phyloP scores from a whole-genome alignment of 2,888 invertebrate genomes.

The Diploptera punctata region DNA sequence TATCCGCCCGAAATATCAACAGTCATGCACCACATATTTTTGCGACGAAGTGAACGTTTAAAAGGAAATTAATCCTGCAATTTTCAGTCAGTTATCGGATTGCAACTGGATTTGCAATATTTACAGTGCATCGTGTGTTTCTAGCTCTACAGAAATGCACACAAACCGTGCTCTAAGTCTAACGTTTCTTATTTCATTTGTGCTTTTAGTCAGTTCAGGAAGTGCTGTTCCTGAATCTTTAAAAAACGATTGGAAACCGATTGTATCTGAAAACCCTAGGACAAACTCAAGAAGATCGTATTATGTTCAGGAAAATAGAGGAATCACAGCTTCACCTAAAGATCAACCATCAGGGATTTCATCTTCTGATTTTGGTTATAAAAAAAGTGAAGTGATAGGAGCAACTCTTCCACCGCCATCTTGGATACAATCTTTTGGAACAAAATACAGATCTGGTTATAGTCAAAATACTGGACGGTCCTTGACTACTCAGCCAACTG shows the following conservation, averaged over 20 bases:
- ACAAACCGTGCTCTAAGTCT: background rate
- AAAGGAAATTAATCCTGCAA: background rate
- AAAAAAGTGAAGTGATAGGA: too few relatives aligned
- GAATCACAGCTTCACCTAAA: too few relatives aligned
- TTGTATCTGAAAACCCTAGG: too few relatives aligned
- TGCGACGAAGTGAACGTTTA: background rate
- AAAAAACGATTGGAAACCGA: background rate
- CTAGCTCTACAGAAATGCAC: background rate
- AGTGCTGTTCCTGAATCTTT: background rate
- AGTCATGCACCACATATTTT: slow-evolving; percentile 35
- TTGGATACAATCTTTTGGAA: too few relatives aligned
- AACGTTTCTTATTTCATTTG: background rate
- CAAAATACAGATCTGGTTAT: too few relatives aligned
- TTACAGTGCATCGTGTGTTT: background rate
- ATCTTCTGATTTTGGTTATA: too few relatives aligned
- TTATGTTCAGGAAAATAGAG: too few relatives aligned
- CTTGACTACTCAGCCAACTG: too few relatives aligned
- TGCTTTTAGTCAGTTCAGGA: background rate
- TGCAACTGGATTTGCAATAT: background rate
- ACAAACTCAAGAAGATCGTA: too few relatives aligned
- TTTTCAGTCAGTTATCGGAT: background rate
- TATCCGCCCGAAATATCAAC: background rate
- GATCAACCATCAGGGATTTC: too few relatives aligned
- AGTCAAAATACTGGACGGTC: too few relatives aligned
- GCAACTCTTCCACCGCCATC: too few relatives aligned